Evolutionary conservation across 2,113 vertebrate species (phyloP).

Genomic region (Oxyura jamaicensis): DNA sequence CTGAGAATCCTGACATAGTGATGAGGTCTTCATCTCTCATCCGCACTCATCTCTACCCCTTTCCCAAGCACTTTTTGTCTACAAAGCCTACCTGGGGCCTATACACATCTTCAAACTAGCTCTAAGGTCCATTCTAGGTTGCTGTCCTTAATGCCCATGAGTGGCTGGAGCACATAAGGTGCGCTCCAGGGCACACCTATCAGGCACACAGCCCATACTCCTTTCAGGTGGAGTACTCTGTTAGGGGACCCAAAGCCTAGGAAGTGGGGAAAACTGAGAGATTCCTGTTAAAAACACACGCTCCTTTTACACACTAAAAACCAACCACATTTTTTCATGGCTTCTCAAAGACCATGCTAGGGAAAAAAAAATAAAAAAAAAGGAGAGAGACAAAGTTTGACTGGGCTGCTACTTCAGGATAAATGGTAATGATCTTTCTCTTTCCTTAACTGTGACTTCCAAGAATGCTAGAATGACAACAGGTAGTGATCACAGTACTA

Average conservation of each 20-base stretch:
- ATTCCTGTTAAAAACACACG: rapidly evolving
- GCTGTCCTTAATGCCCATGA: not conserved
- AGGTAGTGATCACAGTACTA: not conserved
- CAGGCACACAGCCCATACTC: not conserved
- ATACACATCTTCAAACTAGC: rapidly evolving
- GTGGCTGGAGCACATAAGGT: not conserved
- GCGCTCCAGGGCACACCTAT: not conserved
- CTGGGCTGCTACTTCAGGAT: not conserved
- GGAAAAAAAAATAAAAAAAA: rapidly evolving
- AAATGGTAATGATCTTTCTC: not conserved
- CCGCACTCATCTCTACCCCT: not conserved
- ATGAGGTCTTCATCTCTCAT: not conserved
- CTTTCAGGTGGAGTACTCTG: not conserved
- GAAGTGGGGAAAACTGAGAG: not conserved
- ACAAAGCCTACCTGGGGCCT: not conserved
- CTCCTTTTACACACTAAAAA: not conserved
- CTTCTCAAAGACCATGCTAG: not conserved
- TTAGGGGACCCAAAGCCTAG: not conserved
- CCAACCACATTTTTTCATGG: rapidly evolving
- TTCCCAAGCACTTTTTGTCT: not conserved
- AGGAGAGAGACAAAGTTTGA: not conserved
- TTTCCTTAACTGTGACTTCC: not conserved
- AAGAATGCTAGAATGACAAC: not conserved
- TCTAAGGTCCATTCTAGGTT: rapidly evolving
- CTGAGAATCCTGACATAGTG: not conserved